Evolutionary conservation across 2,113 vertebrate genomes (phyloP).

Genomic region (Thamnophis sirtalis): DNA sequence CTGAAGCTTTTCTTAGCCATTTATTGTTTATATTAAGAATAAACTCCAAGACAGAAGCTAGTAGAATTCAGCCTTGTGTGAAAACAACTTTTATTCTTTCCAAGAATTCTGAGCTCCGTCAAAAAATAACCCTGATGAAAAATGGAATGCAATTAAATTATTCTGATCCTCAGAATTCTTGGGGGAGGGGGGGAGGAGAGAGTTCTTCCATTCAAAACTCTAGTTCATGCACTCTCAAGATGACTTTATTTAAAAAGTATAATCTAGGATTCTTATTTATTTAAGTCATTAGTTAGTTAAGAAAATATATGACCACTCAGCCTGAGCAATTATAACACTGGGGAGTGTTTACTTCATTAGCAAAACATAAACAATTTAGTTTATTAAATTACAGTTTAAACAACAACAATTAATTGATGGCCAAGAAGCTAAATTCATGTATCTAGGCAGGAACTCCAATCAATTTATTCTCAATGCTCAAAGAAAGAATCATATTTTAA

Average conservation of each 20-base stretch:
- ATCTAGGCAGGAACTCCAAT: not conserved
- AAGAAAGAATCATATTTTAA: not conserved
- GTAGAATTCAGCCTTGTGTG: not conserved
- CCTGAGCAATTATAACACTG: not conserved
- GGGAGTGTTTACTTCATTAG: not conserved
- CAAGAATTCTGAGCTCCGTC: not conserved
- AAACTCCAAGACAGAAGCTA: not conserved
- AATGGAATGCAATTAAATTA: not conserved
- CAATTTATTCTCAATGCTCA: not conserved
- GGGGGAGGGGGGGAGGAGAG: not conserved
- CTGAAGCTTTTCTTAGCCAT: not conserved
- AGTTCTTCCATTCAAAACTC: not conserved
- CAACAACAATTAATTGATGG: not conserved
- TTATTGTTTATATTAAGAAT: not conserved
- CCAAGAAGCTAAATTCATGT: not conserved
- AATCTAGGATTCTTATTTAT: not conserved
- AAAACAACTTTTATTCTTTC: not conserved
- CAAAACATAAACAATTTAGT: not conserved
- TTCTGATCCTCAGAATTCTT: not conserved
- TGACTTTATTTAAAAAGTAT: not conserved
- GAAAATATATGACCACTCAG: not conserved
- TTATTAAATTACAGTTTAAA: not conserved
- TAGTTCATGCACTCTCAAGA: not conserved
- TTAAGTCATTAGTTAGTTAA: not conserved
- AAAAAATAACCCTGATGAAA: not conserved